Conservation (phyloP, 2,113 vertebrate genomes). For the Rhombomys opimus region DNA sequence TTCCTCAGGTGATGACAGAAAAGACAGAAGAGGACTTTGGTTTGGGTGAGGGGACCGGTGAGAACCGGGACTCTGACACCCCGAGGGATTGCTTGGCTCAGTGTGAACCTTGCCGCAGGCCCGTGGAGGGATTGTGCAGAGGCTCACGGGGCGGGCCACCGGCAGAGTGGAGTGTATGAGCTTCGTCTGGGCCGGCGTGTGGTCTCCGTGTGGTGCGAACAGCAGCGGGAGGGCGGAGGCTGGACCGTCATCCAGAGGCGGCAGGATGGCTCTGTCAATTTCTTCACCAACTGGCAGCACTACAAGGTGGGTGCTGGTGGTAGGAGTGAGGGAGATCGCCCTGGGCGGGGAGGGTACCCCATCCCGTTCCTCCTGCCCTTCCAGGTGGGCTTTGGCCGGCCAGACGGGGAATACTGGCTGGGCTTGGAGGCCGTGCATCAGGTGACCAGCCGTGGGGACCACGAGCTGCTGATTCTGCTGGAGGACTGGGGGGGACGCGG, state of each 20-base stretch:
- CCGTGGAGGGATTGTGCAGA: conserved; percentile 93
- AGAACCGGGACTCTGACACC: background rate
- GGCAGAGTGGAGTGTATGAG: conserved; percentile 90
- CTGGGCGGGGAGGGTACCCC: background rate
- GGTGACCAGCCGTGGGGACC: conserved; percentile 85
- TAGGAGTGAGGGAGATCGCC: background rate
- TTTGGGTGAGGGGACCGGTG: background rate
- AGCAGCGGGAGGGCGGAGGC: conserved; percentile 89
- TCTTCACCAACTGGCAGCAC: conserved; percentile 94
- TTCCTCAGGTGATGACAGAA: background rate
- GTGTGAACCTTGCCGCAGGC: conserved; percentile 82
- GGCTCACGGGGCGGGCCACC: conserved; percentile 86
- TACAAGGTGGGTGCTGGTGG: conserved; percentile 88
- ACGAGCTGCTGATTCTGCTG: conserved; percentile 90
- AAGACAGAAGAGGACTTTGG: background rate
- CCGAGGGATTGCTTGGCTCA: background rate
- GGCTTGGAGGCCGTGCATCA: conserved; percentile 92
- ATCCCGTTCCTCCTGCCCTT: background rate
- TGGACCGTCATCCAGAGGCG: conserved; percentile 95
- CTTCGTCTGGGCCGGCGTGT: conserved; percentile 87
- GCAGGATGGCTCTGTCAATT: conserved; percentile 94
- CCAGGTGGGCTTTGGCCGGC: conserved; percentile 93
- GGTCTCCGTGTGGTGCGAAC: conserved; percentile 93
- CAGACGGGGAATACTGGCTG: conserved; percentile 95
- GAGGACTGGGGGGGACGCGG: conserved; percentile 94